Base-by-base conservation (phyloP, 2,888 invertebrate species). In the Dynastes grantii region DNA sequence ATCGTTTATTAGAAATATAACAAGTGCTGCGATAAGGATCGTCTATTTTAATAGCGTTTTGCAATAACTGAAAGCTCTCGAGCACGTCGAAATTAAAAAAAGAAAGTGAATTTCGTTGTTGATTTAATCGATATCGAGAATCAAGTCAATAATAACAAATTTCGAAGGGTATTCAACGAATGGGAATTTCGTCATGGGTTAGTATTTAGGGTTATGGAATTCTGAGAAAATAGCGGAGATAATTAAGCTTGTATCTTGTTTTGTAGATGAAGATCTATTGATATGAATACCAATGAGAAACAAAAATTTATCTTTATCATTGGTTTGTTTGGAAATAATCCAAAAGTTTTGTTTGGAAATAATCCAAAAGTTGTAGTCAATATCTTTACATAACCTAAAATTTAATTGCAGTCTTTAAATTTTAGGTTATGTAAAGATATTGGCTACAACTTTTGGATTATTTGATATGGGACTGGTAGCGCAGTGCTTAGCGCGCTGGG, bases 71-170 rank as follows among this genome's bases (percentile, higher is more conserved):
- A 32, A 58, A 16, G 55, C 22, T 22, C 22, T 58, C 13, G 63
- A 63, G 63, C 11, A 32, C 63, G 2, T 13, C 63, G 29, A 63
- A 63, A 27, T 63, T 63, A 29, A 63, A 63, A 58, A 8, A 55
- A 58, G 6, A 11, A 32, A 63, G 63, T 63, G 32, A n/a, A 63
- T 63, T 63, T 63, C 32, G 63, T 13, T 63, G 63, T 63, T 63
- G 29, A n/a, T 63, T 29, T 32, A 32, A 63, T 63, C 32, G 29
- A 29, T 13, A 29, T 63, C 13, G 32, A 63, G 63, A 63, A 63
- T 63, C 63, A 27, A 37, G 32, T 32, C 27, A 63, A 63, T 63
- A 63, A 32, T 29, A n/a, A 32, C 27, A 16, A 55, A 55, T 16
- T 55, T 55, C 55, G 13, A n/a, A n/a, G 3, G 6, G 2, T 55